phyloP scores from a whole-genome alignment of 1,140 invertebrate species.

The Lordiphosa stackelbergi region DNA sequence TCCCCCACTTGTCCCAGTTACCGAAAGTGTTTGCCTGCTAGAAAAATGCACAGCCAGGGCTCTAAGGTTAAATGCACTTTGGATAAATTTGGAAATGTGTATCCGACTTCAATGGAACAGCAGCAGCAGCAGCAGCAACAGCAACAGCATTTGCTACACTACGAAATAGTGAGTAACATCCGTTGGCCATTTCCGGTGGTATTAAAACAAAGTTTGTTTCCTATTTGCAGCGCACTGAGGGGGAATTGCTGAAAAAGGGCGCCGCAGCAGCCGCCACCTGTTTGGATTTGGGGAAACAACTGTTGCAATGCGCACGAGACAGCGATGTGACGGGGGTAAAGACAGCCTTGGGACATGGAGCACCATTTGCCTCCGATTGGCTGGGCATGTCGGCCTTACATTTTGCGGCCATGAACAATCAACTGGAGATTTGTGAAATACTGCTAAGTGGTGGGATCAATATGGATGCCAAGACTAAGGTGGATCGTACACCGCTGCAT shows the following conservation, averaged over 20 bases:
- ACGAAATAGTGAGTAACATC: conserved; percentile 64
- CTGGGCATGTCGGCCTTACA: conserved; percentile 93
- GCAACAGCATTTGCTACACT: conserved; percentile 61
- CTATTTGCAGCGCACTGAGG: conserved; percentile 55
- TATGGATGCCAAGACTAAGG: conserved; percentile 92
- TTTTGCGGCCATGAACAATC: conserved; percentile 89
- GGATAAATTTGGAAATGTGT: conserved; percentile 61
- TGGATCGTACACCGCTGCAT: conserved; percentile 93
- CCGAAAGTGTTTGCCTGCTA: conserved; percentile 41
- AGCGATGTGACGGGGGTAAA: conserved; percentile 88
- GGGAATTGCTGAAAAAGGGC: conserved; percentile 45
- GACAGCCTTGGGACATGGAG: conserved; percentile 89
- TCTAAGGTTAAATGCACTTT: conserved; percentile 70
- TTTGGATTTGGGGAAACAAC: conserved; percentile 83
- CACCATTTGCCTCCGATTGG: conserved; percentile 95
- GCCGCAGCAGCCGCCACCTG: conserved; percentile 53
- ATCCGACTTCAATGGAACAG: conserved; percentile 26
- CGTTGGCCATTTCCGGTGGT: not conserved
- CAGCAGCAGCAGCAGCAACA: conserved; percentile 30
- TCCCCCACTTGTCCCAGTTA: conserved; percentile 12
- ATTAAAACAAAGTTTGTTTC: too few relatives aligned
- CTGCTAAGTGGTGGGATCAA: conserved; percentile 90
- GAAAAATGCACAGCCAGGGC: conserved; percentile 44
- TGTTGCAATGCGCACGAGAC: conserved; percentile 87
- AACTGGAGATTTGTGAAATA: conserved; percentile 88